Evolutionary conservation across 2,797 vertebrate species (phyloP).

Genomic region (Sitta carolinensis): DNA sequence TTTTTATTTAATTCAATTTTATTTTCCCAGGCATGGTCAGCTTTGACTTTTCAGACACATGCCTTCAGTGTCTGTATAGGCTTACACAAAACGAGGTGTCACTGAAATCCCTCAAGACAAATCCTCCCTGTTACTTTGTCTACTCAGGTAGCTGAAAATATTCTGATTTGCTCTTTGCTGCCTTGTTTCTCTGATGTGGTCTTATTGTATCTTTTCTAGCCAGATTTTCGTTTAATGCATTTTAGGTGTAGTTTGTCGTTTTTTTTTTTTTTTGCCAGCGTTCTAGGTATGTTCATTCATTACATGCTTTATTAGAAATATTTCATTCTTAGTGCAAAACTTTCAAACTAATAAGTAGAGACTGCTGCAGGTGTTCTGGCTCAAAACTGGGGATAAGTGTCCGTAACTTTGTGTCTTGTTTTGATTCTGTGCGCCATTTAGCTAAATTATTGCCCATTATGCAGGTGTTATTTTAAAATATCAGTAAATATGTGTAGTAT

Average conservation of each 20-base stretch:
- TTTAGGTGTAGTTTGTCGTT: neutral
- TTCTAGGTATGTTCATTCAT: neutral
- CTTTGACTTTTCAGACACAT: too few species aligned
- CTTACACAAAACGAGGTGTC: neutral
- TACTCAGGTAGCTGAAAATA: neutral
- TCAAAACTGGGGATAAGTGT: neutral
- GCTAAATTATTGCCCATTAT: neutral
- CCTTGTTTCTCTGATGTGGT: neutral
- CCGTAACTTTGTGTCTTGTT: neutral
- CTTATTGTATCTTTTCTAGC: neutral
- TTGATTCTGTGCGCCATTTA: neutral
- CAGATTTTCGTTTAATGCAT: neutral
- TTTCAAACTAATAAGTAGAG: neutral
- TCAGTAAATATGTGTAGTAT: neutral
- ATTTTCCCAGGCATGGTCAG: fast-evolving
- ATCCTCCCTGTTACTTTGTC: neutral
- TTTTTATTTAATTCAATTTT: neutral
- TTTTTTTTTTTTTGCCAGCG: neutral
- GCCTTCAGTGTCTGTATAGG: neutral
- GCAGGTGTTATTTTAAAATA: neutral
- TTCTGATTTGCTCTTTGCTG: neutral
- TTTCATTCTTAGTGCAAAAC: neutral
- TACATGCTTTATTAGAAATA: neutral
- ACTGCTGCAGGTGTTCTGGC: neutral
- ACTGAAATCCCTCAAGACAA: neutral